phyloP scores from a whole-genome alignment of 2,797 vertebrate genomes.

The Darevskia mixta region DNA sequence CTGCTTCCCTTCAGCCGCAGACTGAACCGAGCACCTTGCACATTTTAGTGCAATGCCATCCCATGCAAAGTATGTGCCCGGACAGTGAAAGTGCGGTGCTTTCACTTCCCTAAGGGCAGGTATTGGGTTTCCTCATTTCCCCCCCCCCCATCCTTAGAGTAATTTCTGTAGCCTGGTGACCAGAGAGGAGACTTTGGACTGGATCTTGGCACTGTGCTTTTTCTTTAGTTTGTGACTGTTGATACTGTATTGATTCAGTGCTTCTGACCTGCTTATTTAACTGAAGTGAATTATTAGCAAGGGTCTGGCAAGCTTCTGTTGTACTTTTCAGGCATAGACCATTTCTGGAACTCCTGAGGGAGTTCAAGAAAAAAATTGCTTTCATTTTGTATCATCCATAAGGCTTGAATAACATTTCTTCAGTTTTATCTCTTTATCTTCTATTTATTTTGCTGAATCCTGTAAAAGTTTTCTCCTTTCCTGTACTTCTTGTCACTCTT shows the following conservation, averaged over 20 bases:
- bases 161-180: background rate
- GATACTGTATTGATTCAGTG: background rate
- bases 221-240: background rate
- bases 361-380: background rate
- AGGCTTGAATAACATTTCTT: background rate
- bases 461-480: background rate
- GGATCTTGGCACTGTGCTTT: background rate
- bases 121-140: background rate
- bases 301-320: background rate
- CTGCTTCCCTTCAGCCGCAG: background rate
- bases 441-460: background rate
- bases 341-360: background rate
- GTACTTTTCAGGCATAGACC: background rate
- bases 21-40: background rate
- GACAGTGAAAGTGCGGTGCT: background rate
- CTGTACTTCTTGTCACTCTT: background rate
- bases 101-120: background rate
- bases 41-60: too few relatives aligned
- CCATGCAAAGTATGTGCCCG: background rate
- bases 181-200: background rate
- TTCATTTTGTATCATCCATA: background rate
- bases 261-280: background rate
- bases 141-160: background rate
- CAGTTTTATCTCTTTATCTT: constrained; percentile 4
- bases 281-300: background rate